phyloP scores from a whole-genome alignment of 2,797 vertebrate genomes.

The Jordanella pulchra region DNA sequence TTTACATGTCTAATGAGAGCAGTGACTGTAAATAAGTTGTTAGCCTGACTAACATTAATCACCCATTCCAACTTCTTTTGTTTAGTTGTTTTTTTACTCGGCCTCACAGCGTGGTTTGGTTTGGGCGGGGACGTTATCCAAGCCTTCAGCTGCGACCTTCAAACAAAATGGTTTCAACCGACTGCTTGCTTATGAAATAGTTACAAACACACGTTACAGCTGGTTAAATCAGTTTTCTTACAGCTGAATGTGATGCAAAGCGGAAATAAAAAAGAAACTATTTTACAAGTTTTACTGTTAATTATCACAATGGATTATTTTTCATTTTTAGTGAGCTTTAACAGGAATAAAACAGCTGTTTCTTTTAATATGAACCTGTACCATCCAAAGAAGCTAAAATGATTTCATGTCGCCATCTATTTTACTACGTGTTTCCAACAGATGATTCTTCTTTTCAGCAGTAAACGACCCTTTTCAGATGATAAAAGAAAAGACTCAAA shows the following conservation, averaged over 20 bases:
- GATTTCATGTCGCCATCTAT: too few species aligned
- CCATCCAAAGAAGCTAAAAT: too few species aligned
- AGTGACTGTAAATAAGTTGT: neutral
- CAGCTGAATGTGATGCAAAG: neutral
- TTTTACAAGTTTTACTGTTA: too few species aligned
- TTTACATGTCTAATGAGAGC: neutral
- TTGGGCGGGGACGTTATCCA: neutral
- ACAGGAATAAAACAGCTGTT: neutral
- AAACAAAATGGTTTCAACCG: neutral
- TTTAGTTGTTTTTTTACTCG: neutral
- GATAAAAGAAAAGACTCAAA: too few species aligned
- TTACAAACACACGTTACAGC: neutral
- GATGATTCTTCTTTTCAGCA: too few species aligned
- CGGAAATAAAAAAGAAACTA: too few species aligned
- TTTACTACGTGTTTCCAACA: too few species aligned
- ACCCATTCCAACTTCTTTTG: neutral
- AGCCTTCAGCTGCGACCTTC: neutral
- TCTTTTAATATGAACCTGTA: too few species aligned
- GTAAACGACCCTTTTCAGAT: too few species aligned
- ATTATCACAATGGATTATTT: too few species aligned
- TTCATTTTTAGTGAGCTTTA: neutral
- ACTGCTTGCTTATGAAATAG: neutral
- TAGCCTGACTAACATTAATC: neutral
- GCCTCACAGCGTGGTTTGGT: neutral
- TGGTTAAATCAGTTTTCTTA: neutral